A percentile compares a stretch with the other conserved stretches of the same genome.
phyloP scores from a whole-genome alignment of 1,140 invertebrate species.

The Globodera ellingtonae region DNA sequence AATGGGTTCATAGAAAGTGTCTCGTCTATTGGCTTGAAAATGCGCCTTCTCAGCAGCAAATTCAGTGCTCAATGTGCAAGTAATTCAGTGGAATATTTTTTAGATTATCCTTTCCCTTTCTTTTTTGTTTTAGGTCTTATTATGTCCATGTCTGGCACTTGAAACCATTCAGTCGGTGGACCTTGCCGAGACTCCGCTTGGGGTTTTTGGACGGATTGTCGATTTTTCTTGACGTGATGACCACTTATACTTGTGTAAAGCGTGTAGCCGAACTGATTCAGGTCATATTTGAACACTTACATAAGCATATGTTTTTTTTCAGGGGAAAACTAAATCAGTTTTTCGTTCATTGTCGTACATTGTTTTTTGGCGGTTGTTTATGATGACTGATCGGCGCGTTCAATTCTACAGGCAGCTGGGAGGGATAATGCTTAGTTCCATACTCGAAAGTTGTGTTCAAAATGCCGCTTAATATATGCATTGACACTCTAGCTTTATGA shows the following conservation, averaged over 20 bases:
- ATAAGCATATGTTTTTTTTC: not conserved
- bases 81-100: conserved; percentile 9
- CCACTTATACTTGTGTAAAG: not conserved
- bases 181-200: conserved; percentile 1
- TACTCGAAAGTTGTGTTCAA: conserved; percentile 7
- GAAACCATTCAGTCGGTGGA: conserved; percentile 9
- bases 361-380: conserved; percentile 10
- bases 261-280: not conserved
- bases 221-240: conserved; percentile 11
- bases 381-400: conserved; percentile 16
- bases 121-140: conserved; percentile 2
- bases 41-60: conserved; percentile 20
- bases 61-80: conserved; percentile 22
- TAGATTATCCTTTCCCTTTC: not conserved
- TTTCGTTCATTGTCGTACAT: not conserved
- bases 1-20: conserved; percentile 24
- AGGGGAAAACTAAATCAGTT: conserved; percentile 2
- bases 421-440: not conserved
- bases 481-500: not conserved
- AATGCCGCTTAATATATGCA: conserved; percentile 6
- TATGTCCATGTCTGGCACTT: conserved; percentile 8
- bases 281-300: not conserved
- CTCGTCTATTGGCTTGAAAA: conserved; percentile 16
- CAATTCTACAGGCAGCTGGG: conserved; percentile 6
- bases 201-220: conserved; percentile 5